phyloP scores from a whole-genome alignment of 2,113 vertebrate species.

The Nansenia antarctica region DNA sequence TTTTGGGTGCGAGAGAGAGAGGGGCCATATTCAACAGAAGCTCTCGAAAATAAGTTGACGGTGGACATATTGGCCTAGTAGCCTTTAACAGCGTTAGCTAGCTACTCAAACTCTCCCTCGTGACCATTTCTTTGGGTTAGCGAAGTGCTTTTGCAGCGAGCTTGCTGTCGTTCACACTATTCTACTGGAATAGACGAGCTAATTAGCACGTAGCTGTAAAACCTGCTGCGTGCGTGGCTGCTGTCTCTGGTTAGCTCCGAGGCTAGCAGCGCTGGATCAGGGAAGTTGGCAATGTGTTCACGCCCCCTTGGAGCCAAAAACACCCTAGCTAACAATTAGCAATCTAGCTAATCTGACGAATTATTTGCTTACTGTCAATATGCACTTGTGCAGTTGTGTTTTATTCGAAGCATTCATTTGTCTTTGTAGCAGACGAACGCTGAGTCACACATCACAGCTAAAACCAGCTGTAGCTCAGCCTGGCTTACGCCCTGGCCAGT shows the following conservation, averaged over 20 bases:
- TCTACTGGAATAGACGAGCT: neutral
- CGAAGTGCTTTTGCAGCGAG: neutral
- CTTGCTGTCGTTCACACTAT: too few species aligned
- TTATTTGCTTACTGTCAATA: conserved; percentile 49
- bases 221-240: too few species aligned
- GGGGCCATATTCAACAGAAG: neutral
- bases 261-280: too few species aligned
- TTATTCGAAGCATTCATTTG: too few species aligned
- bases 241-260: too few species aligned
- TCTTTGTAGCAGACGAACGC: too few species aligned
- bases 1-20: neutral
- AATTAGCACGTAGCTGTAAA: neutral
- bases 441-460: too few species aligned
- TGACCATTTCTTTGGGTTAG: neutral
- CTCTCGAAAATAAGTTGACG: neutral
- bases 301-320: neutral
- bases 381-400: too few species aligned
- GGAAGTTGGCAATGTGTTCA: neutral
- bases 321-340: too few species aligned
- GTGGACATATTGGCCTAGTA: neutral
- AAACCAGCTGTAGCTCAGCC: too few species aligned
- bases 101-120: conserved; percentile 28
- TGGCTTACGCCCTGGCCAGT: too few species aligned
- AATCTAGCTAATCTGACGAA: conserved; percentile 35
- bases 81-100: neutral